phyloP scores from a whole-genome alignment of 2,113 vertebrate genomes.

The Pedionomus torquatus region DNA sequence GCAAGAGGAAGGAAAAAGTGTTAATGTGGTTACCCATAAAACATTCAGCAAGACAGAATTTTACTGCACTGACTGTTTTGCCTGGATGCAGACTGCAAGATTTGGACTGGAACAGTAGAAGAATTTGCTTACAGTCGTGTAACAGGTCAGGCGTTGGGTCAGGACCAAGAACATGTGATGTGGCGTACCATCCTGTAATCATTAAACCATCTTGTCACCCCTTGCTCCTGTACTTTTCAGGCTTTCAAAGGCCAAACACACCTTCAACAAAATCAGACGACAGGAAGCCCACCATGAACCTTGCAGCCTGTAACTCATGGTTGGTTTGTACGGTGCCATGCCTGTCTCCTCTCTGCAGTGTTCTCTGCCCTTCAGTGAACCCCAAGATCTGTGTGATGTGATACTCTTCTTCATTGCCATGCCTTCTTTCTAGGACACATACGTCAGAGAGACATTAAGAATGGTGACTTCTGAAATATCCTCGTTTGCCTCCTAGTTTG shows the following conservation, averaged over 20 bases:
- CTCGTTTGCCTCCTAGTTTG: neutral
- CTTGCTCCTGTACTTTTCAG: neutral
- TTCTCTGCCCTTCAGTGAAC: neutral
- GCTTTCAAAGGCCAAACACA: neutral
- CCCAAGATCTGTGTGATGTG: neutral
- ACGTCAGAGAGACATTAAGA: neutral
- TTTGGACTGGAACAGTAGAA: conserved; percentile 19
- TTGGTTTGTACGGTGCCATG: neutral
- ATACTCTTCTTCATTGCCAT: neutral
- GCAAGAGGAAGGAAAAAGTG: neutral
- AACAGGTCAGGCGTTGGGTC: conserved; percentile 30
- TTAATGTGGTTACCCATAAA: neutral
- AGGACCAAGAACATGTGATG: neutral
- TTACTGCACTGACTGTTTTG: neutral
- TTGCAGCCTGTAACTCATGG: neutral
- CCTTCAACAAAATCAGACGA: neutral
- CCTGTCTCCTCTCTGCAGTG: accelerated
- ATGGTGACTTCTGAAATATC: neutral
- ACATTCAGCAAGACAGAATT: neutral
- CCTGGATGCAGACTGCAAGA: neutral
- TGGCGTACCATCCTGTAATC: neutral
- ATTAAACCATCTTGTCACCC: conserved; percentile 16
- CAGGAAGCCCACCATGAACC: neutral
- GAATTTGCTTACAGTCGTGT: neutral
- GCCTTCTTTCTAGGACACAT: neutral